Evolutionary conservation across 2,888 invertebrate species (phyloP), one percentile per base, ranked within the genome.

Genomic region (Eubasilissa splendida): DNA sequence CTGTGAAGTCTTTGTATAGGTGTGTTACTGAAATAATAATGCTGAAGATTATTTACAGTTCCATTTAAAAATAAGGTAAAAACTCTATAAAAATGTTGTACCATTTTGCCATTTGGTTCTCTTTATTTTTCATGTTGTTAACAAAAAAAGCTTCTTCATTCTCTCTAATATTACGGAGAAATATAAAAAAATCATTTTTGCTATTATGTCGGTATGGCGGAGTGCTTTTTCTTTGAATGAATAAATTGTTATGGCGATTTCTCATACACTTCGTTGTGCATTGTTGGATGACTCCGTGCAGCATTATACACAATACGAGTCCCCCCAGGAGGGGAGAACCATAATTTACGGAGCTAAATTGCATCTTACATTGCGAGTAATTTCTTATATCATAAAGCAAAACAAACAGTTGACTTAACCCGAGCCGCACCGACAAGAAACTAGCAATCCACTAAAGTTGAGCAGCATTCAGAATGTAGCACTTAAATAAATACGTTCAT

Each of bases 351-450:
- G 22, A 22, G 1, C 10, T 60, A 60, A 60, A 60, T 60, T 22
- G 60, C 60, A 22, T 60, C 60, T 60, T 60, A 31, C 60, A 60
- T 8, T 10, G 60, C 60, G 31, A 60, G 60, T 7, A 60, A 60
- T 60, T 60, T 22, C 60, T 60, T 60, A 60, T 31, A 60, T 7
- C 60, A 60, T 60, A 60, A 60, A 60, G 22, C 60, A 9, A 60
- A 14, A 22, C 60, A 60, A 59, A 60, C 60, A 4, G 22, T 14
- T 22, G 8, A 14, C 22, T 22, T 8, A 60, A 60, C 11, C 22
- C 10, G 22, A 3, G 31, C 8, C 14, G 4, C 14, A 60, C 22
- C 11, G 60, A 60, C 10, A 31, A 60, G 4, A 60, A 22, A 22
- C 22, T 22, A 22, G 22, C 22, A 22, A 22, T 22, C 22, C 22